Percentiles rank a stretch among this genome's conserved stretches.
Conservation (phyloP, 1,140 invertebrate species). For the Leptinotarsa lineolata region DNA sequence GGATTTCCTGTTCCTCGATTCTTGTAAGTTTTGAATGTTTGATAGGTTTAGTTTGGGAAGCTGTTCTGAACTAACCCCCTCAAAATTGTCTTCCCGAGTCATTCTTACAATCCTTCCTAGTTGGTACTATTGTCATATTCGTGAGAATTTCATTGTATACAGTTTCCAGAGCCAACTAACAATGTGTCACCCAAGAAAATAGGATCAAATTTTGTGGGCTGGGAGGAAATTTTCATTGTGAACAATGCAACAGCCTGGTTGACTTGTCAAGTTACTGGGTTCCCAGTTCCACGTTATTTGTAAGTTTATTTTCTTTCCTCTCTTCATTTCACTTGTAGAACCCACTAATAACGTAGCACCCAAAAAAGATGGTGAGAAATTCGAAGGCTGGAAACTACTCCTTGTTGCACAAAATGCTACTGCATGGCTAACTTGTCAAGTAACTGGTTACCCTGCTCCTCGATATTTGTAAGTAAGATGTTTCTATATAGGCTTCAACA, state of each 20-base stretch:
- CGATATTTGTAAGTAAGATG: constrained; percentile 65
- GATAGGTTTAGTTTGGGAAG: no score
- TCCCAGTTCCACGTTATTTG: constrained; percentile 70
- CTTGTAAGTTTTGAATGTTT: constrained; percentile 59
- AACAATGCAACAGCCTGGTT: constrained; percentile 63
- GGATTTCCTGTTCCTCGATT: constrained; percentile 69
- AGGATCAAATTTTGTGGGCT: constrained; percentile 68
- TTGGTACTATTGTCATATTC: neutral
- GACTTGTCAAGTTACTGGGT: constrained; percentile 69
- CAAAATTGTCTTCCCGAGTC: no score
- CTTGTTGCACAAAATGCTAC: constrained; percentile 62
- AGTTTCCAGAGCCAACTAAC: constrained; percentile 59
- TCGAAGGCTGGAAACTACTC: constrained; percentile 70
- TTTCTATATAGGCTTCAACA: neutral
- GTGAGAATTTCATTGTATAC: constrained; percentile 46
- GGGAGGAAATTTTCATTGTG: constrained; percentile 67
- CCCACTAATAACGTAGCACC: constrained; percentile 59
- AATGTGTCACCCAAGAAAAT: constrained; percentile 63
- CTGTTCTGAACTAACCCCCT: no score
- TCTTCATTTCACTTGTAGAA: constrained; percentile 53
- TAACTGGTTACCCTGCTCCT: constrained; percentile 70
- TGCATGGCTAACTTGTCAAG: constrained; percentile 69
- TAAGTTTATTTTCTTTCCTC: constrained; percentile 50
- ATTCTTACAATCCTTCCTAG: neutral
- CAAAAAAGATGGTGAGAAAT: constrained; percentile 68